Percentiles rank a stretch among this genome's conserved stretches.
Evolutionary conservation across 2,888 invertebrate species (phyloP).

Genomic region (Cryptosula pallasiana): DNA sequence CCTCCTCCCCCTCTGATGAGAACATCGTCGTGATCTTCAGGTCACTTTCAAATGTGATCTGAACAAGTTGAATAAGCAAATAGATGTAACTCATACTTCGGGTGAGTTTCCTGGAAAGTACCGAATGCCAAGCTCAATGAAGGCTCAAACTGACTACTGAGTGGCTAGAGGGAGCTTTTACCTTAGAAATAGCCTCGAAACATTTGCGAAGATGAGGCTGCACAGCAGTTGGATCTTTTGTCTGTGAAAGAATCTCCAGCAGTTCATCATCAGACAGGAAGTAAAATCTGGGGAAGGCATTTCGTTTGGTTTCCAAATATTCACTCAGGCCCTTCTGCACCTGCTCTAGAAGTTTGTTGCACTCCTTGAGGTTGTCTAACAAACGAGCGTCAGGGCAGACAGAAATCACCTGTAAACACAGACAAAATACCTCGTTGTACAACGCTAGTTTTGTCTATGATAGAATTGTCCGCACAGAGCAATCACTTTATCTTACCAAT

Average conservation of each 20-base stretch:
- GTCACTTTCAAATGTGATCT: constrained; percentile 63
- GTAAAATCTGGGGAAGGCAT: constrained; percentile 58
- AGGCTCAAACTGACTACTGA: too few species aligned
- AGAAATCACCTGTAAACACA: constrained; percentile 50
- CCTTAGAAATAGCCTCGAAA: constrained; percentile 69
- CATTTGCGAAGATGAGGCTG: constrained; percentile 70
- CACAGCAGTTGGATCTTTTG: constrained; percentile 55
- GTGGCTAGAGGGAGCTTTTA: too few species aligned
- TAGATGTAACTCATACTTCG: too few species aligned
- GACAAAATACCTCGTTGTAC: too few species aligned
- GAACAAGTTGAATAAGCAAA: too few species aligned
- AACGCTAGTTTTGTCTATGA: too few species aligned
- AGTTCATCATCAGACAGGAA: constrained; percentile 55
- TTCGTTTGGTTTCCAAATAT: constrained; percentile 54
- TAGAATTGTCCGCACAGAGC: too few species aligned
- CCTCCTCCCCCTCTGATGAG: constrained; percentile 71
- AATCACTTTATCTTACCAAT: too few species aligned
- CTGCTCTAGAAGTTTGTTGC: constrained; percentile 59
- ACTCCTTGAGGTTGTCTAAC: constrained; percentile 66
- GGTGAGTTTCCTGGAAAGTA: too few species aligned
- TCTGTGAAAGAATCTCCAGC: constrained; percentile 54
- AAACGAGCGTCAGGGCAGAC: constrained; percentile 56
- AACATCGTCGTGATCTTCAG: constrained; percentile 68
- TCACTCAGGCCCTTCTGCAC: constrained; percentile 55
- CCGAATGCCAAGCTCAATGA: too few species aligned